Base-by-base conservation (phyloP, 2,797 vertebrate genomes). In the Paratrypauchen microcephalus region DNA sequence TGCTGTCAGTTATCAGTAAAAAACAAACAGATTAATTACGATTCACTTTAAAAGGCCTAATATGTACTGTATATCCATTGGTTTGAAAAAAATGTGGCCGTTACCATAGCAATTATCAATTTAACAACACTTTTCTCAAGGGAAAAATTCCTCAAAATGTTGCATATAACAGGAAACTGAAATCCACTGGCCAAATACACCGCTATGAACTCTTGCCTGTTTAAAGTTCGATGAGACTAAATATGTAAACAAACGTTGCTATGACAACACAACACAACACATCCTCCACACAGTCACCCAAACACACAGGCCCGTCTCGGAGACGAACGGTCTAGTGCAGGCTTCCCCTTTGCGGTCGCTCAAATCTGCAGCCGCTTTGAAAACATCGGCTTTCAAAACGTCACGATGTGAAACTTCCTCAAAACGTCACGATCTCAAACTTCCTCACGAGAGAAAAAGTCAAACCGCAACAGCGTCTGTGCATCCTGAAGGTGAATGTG, bases 341-440 rank as follows among this genome's bases (percentile, higher is more conserved):
- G 56, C 55, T 63, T 74, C 67, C 59, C 30, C 4, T 65, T 50
- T 58, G 30, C 21, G n/a, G 58, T 36, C 3, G 28, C n/a, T 12
- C 16, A 4, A 60, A 60, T 60, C 28, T 19, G 58, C 58, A 36
- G 28, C 6, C n/a, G 41, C 18, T 41, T 23, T 39, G 11, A 21
- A 61, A 19, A 61, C 28, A 60, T 59, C 16, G 15, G 6, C 55
- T 28, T 7, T 57, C 24, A 60, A 4, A 2, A 32, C 58, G 30
- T 36, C 58, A 60, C 2, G 1, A 32, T 30, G 26, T 18, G 12
- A 16, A 28, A 57, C 55, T 56, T 56, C 54, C 54, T 26, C 4
- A 24, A n/a, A n/a, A n/a, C n/a, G n/a, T n/a, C n/a, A n/a, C n/a
- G n/a, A n/a, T n/a, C n/a, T n/a, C n/a, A n/a, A n/a, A n/a, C n/a